These are phyloP conservation scores for Calliphora vicina DNA, from an alignment of 1,140 invertebrate genomes.

Conservation along the genomic window DNA sequence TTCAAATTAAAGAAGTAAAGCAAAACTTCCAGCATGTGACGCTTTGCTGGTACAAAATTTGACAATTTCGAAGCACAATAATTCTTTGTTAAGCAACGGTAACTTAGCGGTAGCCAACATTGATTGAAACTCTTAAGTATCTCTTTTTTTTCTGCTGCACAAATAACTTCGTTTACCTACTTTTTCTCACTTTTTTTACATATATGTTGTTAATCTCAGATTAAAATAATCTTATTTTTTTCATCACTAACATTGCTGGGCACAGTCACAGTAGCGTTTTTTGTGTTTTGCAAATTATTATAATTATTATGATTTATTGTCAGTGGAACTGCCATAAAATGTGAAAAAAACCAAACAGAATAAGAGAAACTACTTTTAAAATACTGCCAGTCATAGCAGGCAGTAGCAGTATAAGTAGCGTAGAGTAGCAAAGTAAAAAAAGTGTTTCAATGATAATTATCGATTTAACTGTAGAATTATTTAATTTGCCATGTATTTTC, in stretches of 20 bases:
- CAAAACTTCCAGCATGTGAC: no score
- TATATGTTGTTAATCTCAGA: background rate
- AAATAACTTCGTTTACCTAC: no score
- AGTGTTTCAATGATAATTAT: constrained; percentile 7
- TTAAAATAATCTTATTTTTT: background rate
- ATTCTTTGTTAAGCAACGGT: no score
- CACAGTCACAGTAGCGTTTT: background rate
- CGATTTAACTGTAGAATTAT: constrained; percentile 27
- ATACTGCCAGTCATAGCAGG: background rate
- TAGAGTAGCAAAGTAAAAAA: background rate
- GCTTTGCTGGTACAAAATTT: no score
- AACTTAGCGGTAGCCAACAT: no score
- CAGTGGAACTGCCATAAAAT: background rate
- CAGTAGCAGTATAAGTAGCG: background rate
- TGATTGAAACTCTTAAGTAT: no score
- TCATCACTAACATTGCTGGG: background rate
- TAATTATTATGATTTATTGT: constrained; percentile 32
- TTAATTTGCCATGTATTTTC: constrained; percentile 26
- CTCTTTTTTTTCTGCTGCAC: no score
- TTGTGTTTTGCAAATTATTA: background rate
- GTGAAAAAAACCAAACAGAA: no score
- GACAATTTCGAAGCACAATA: no score
- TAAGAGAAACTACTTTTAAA: background rate
- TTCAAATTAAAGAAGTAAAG: no score
- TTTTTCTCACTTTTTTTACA: no score